Evolutionary conservation across 1,140 invertebrate genomes (phyloP).

Genomic region (Panagrolaimus sp.): DNA sequence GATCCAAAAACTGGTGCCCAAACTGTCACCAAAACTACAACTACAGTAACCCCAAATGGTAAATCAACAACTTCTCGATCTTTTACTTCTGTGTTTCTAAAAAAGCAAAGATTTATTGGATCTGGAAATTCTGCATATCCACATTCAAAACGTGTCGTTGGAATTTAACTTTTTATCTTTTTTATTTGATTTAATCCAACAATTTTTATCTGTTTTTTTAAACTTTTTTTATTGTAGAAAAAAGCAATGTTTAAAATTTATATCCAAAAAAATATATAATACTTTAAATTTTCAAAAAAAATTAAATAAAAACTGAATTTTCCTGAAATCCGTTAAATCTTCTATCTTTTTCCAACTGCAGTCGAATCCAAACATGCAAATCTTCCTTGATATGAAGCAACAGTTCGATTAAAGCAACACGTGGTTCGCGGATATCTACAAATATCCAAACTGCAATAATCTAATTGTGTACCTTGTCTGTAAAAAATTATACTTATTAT

Average conservation of each 20-base stretch:
- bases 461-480: slow-evolving; percentile 1
- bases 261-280: neutral
- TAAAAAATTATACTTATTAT: no score
- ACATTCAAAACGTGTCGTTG: slow-evolving; percentile 2
- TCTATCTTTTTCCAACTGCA: no score
- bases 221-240: neutral
- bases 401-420: slow-evolving; percentile 12
- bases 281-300: neutral
- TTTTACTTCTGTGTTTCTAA: slow-evolving; percentile 6
- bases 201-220: neutral
- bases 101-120: slow-evolving; percentile 8
- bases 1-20: slow-evolving; percentile 11
- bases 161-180: neutral
- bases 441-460: slow-evolving; percentile 10
- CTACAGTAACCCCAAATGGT: neutral
- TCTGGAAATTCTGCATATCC: neutral
- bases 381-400: neutral
- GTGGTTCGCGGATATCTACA: neutral
- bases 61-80: neutral
- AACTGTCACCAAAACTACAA: neutral
- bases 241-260: neutral
- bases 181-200: neutral
- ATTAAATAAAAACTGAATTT: no score
- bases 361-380: neutral
- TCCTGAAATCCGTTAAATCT: no score